Evolutionary conservation across 2,113 vertebrate genomes (phyloP).

Genomic region (Calyptommatus sinebrachiatus): DNA sequence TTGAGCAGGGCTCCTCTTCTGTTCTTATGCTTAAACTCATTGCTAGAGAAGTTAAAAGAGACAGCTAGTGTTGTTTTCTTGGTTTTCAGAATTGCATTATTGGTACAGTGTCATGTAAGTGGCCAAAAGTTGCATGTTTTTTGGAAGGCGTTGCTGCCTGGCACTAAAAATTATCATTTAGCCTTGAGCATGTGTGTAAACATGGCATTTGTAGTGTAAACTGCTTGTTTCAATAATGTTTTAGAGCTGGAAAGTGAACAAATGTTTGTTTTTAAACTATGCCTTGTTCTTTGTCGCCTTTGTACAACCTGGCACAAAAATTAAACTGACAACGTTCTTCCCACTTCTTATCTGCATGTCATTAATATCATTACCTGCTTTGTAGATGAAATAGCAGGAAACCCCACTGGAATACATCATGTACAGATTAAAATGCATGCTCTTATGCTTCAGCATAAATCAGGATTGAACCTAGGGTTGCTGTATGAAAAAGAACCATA

Average conservation of each 20-base stretch:
- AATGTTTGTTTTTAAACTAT: neutral
- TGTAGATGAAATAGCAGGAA: neutral
- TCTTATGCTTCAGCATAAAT: neutral
- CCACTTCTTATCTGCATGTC: neutral
- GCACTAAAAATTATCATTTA: neutral
- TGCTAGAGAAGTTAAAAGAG: neutral
- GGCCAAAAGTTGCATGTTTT: neutral
- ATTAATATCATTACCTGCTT: neutral
- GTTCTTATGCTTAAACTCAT: too few relatives aligned
- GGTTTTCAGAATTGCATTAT: neutral
- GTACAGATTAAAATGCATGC: too few relatives aligned
- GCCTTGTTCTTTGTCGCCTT: neutral
- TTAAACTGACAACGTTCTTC: neutral
- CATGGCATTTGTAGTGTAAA: neutral
- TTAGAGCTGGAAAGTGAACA: neutral
- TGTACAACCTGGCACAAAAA: neutral
- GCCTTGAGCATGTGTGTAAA: neutral
- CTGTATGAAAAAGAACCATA: too few relatives aligned
- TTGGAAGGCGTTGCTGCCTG: neutral
- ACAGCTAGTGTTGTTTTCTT: neutral
- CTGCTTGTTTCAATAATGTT: neutral
- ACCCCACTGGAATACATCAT: neutral
- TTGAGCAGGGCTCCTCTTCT: too few relatives aligned
- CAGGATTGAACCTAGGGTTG: neutral
- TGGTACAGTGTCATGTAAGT: conserved; percentile 5